These are phyloP conservation scores for Aphelenchoides besseyi DNA, from an alignment of 1,140 invertebrate genomes.

Conservation along the genomic window DNA sequence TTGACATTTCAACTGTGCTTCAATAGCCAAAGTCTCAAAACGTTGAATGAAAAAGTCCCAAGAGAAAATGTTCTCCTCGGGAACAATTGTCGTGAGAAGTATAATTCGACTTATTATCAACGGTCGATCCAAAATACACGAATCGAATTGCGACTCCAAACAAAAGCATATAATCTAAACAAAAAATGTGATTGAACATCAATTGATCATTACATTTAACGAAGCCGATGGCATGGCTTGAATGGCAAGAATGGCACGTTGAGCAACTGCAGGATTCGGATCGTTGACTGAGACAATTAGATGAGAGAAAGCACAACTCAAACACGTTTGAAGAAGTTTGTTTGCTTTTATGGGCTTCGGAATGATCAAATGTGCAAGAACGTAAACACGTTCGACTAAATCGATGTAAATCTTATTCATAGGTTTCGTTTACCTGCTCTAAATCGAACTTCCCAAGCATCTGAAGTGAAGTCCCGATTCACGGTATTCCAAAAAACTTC, in stretches of 20 bases:
- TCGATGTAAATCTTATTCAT: slow-evolving; percentile 17
- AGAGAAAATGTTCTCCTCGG: slow-evolving; percentile 80
- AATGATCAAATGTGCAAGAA: slow-evolving; percentile 70
- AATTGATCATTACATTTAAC: slow-evolving; percentile 63
- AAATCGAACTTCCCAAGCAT: slow-evolving; percentile 84
- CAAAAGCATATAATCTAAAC: slow-evolving; percentile 65
- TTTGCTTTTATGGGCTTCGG: slow-evolving; percentile 78
- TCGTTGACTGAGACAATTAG: slow-evolving; percentile 93
- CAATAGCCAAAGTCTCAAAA: slow-evolving; percentile 90
- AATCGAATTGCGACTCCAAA: slow-evolving; percentile 68
- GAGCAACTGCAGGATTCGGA: slow-evolving; percentile 85
- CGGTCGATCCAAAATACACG: slow-evolving; percentile 88
- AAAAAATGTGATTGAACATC: slow-evolving; percentile 67
- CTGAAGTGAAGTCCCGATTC: slow-evolving; percentile 84
- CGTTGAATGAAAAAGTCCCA: slow-evolving; percentile 98
- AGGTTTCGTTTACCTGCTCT: slow-evolving; percentile 70
- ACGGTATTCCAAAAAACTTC: slow-evolving; percentile 91
- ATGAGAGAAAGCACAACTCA: slow-evolving; percentile 94
- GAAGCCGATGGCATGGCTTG: slow-evolving; percentile 83
- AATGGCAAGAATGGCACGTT: slow-evolving; percentile 83
- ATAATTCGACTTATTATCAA: slow-evolving; percentile 94
- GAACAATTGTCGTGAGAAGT: slow-evolving; percentile 86
- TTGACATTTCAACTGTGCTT: slow-evolving; percentile 84
- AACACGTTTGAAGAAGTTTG: slow-evolving; percentile 79
- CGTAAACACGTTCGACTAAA: slow-evolving; percentile 56